Percentiles rank a stretch among this genome's conserved stretches.
Conservation (phyloP, 2,888 invertebrate species). For the Muscina levida region DNA sequence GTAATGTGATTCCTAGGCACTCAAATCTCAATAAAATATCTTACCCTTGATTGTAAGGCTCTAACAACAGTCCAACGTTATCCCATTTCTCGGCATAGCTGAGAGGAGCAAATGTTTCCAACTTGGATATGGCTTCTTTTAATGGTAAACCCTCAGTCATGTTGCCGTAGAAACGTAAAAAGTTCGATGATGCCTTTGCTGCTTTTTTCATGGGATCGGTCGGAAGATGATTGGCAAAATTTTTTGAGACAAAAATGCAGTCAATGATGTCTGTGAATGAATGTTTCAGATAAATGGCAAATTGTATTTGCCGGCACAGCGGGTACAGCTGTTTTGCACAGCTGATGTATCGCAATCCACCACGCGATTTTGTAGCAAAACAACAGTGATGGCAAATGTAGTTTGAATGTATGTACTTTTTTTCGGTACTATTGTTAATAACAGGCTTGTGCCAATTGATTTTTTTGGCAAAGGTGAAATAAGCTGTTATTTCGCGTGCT, state of each 20-base stretch:
- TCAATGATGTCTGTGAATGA: neutral
- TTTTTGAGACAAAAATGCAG: neutral
- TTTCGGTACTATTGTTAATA: no score
- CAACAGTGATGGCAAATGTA: neutral
- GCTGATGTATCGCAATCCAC: neutral
- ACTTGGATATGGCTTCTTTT: constrained; percentile 80
- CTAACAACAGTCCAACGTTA: constrained; percentile 94
- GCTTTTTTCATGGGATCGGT: constrained; percentile 36
- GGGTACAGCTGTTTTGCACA: neutral
- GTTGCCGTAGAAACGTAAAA: constrained; percentile 44
- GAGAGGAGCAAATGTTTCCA: constrained; percentile 87
- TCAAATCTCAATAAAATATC: neutral
- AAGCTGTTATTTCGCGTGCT: no score
- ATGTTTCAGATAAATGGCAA: no score
- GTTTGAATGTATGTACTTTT: no score
- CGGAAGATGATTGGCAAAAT: neutral
- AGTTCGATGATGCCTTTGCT: neutral
- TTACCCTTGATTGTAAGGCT: constrained; percentile 85
- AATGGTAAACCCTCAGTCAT: constrained; percentile 60
- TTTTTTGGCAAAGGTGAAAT: no score
- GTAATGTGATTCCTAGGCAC: no score
- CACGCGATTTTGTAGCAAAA: neutral
- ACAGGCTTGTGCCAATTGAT: no score
- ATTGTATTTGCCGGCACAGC: neutral
- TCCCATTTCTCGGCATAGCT: constrained; percentile 93